Evolutionary conservation across 2,888 invertebrate species (phyloP), one percentile per base, ranked within the genome.

Genomic region (Leptura quadrifasciata): DNA sequence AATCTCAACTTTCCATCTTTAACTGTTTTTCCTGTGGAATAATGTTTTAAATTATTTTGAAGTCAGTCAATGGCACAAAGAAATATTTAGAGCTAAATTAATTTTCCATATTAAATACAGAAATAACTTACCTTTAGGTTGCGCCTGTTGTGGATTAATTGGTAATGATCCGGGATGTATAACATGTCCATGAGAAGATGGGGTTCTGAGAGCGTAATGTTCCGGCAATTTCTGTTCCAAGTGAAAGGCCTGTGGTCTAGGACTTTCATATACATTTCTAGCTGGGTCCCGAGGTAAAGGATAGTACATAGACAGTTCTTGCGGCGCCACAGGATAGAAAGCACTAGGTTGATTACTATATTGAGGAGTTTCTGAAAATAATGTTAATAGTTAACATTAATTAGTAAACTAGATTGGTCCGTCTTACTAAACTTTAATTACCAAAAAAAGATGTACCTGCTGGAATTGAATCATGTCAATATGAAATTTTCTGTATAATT

Each of bases 81-180:
- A n/a, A n/a, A 24, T 5, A 5, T 24, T 5, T 24, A 5, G 24
- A 5, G 24, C 6, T 0, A 6, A 31, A 31, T 0, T 17, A 17
- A 9, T 18, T 2, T 9, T 20, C 18, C 18, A 9, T 10, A 12
- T 21, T 21, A 21, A 21, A 15, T 15, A 21, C n/a, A 67, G n/a
- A 21, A 21, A 35, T 12, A 31, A 31, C 39, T 68, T 79, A 80
- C 83, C 80, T 81, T 84, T 84, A 2, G 83, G 79, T 18, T 80
- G 71, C 12, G 79, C 76, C 35, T 80, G 79, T 27, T 91, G 90
- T 76, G 92, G 91, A 82, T 90, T 92, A 76, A 92, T 90, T 0
- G 92, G 91, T 79, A 92, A 91, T 8, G 91, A 88, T 65, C 91
- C 90, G 35, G 91, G 90, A 82, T 92, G 92, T 65, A 92, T 90